Evolutionary conservation across 1,140 invertebrate species (phyloP), one percentile per base, ranked within the genome.

Genomic region (Hestina assimilis): DNA sequence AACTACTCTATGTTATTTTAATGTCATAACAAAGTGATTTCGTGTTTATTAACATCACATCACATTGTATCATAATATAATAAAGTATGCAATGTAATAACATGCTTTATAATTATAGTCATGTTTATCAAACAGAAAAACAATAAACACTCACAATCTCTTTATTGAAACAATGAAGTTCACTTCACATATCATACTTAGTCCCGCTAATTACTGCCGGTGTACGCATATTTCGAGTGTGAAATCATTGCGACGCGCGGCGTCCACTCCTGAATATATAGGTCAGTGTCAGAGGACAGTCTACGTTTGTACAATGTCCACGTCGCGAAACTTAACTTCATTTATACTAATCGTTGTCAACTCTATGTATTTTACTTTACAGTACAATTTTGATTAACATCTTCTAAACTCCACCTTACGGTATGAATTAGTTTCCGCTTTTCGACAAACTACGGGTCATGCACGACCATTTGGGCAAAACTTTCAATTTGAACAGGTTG

Each of bases 271-370:
- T 29, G 15, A 26, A 47, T 46, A 51, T 58, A 35, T 59, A 59
- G 56, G 56, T 59, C 56, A 59, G 48, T 59, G 56, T 52, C 56
- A 59, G 48, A 59, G 56, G 56, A 59, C 56, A 59, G 50, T 31
- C 15, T 47, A 40, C 55, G 28, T 58, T 51, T 59, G 40, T 52
- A 52, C 42, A 41, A 52, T 52, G 48, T 40, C 56, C 56, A 61
- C 51, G 53, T 58, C 51, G 59, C 46, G 47, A 54, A 54, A 54
- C 48, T 51, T 54, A 14, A 4, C 40, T 33, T 5, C 38, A n/a
- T 31, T 26, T 5, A 35, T 35, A 15, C 31, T 15, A 46, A 29
- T 46, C 43, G n/a, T 48, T 48, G 11, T 20, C 28, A 23, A 12
- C 45, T 8, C 21, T 59, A 40, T 59, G 19, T 28, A n/a, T 42